Evolutionary conservation across 2,888 invertebrate genomes (phyloP).

Genomic region (Leistus spinibarbis): DNA sequence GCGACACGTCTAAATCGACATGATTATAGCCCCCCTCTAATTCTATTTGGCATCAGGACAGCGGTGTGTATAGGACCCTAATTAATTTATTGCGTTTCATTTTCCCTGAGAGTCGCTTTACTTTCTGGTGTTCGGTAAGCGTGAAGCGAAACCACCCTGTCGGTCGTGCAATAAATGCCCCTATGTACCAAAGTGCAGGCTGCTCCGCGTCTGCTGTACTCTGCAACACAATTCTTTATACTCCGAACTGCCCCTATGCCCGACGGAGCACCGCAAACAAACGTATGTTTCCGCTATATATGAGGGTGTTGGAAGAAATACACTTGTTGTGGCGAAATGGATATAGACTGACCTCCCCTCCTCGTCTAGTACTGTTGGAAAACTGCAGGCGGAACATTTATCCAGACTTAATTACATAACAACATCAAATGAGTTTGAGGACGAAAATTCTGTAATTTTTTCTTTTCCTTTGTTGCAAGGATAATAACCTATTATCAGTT

Average conservation of each 20-base stretch:
- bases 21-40: conserved; percentile 25
- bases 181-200: not conserved
- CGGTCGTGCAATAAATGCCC: not conserved
- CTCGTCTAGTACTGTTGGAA: too few relatives aligned
- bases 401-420: not conserved
- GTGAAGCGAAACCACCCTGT: conserved; percentile 21
- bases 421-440: not conserved
- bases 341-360: not conserved
- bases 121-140: conserved; percentile 16
- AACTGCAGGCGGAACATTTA: not conserved
- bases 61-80: conserved; percentile 50
- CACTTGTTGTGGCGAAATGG: not conserved
- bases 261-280: not conserved
- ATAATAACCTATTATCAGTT: too few relatives aligned
- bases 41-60: conserved; percentile 47
- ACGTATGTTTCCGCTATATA: not conserved
- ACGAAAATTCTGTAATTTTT: not conserved
- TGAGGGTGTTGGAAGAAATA: not conserved
- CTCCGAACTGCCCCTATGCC: not conserved
- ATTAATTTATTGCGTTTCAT: conserved; percentile 55
- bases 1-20: not conserved
- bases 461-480: too few relatives aligned
- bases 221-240: not conserved
- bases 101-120: conserved; percentile 46
- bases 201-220: not conserved